Evolutionary conservation across 2,797 vertebrate species (phyloP), one percentile per base, ranked within the genome.

Genomic region (Tokudaia muenninki): DNA sequence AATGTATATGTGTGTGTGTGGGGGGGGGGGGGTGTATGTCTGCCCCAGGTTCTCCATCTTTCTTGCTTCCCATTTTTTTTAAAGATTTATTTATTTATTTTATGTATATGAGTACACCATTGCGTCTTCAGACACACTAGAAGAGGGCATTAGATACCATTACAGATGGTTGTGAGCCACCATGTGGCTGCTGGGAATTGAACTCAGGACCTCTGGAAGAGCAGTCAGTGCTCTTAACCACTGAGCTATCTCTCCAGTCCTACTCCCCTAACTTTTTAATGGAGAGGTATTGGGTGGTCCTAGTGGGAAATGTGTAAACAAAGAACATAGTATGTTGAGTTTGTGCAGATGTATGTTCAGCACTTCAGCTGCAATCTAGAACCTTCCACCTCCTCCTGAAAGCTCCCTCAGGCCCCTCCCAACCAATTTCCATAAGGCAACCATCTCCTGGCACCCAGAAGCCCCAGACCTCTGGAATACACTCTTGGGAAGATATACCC

Each of bases 281-380:
- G 0, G 31, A 61, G 41, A 34, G 13, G 0, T 0, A 29, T 17
- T 0, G 11, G 11, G 0, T 55, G 4, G 14, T 44, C 72, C 31
- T 7, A 47, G 77, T 44, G 67, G 59, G 7, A 89, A 92, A 74
- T 9, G 50, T 34, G 67, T 17, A 86, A 63, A 47, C 52, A 63
- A 89, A 89, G 37, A 61, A 37, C 8, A 6, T 10, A 2, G 65
- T 2, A 29, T 67, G 41, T 12, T 70, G 55, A 22, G 13, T 55
- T 67, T 87, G 21, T 44, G 65, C 19, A 59, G 29, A 55, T 29
- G 17, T 19, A 17, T 41, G 13, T 31, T 47, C 50, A 75, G 74
- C 47, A 61, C 74, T 29, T 67, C 63, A 72, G 19, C 37, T 44
- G 37, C 79, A 17, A 52, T 57, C 41, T 2, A 37, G 80, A 81